Conservation (phyloP, 1,140 invertebrate genomes). For the Trichonephila inaurata region DNA sequence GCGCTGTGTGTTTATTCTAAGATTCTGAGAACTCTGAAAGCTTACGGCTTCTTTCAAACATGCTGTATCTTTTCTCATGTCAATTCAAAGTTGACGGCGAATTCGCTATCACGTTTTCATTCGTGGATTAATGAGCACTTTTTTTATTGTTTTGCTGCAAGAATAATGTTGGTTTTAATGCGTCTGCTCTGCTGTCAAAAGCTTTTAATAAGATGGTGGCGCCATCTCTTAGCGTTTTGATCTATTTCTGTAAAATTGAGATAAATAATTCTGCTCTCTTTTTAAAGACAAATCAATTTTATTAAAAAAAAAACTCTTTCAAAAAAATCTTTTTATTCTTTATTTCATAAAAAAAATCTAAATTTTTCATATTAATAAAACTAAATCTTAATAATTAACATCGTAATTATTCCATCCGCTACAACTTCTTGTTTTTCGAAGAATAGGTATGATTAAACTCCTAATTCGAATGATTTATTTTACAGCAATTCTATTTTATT, state of each 20-base stretch:
- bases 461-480: too few relatives aligned
- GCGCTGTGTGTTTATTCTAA: background rate
- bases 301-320: too few relatives aligned
- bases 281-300: too few relatives aligned
- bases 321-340: background rate
- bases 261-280: too few relatives aligned
- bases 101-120: slow-evolving; percentile 28
- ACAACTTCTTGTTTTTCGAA: too few relatives aligned
- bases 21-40: background rate
- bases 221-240: background rate
- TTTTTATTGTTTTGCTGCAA: slow-evolving; percentile 1
- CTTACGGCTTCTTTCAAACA: background rate
- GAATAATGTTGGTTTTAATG: slow-evolving; percentile 12
- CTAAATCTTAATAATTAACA: too few relatives aligned
- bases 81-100: slow-evolving; percentile 47
- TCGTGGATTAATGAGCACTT: background rate
- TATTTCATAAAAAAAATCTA: background rate
- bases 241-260: background rate
- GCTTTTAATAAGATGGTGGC: background rate
- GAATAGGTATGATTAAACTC: too few relatives aligned
- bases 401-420: too few relatives aligned
- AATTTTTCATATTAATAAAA: too few relatives aligned
- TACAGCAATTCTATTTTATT: too few relatives aligned
- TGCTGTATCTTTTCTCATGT: background rate
- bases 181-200: background rate